Percentiles rank a stretch among this genome's conserved stretches.
phyloP scores from a whole-genome alignment of 2,797 vertebrate genomes.

The Sylvia borin region DNA sequence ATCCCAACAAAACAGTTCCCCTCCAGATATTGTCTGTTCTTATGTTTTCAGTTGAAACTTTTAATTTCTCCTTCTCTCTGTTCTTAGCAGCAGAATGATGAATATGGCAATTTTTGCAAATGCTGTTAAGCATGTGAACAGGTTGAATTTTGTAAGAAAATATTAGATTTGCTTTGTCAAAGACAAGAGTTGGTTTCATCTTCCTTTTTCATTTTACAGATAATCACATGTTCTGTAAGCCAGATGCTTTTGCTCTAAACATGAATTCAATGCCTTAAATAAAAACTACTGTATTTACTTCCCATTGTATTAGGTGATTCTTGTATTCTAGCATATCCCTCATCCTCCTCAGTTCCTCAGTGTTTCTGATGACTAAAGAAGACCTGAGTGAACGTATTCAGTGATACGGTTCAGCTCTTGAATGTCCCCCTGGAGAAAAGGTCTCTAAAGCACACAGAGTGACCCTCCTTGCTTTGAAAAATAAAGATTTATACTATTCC shows the following conservation, averaged over 20 bases:
- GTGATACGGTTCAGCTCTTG: neutral
- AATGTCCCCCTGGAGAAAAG: neutral
- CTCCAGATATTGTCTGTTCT: neutral
- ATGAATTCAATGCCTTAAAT: neutral
- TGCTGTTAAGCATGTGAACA: neutral
- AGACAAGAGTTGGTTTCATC: neutral
- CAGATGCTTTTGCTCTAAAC: neutral
- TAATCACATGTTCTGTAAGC: neutral
- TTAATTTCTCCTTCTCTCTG: neutral
- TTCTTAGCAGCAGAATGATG: neutral
- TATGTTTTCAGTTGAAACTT: neutral
- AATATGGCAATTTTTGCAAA: neutral
- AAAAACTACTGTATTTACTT: neutral
- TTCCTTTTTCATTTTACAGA: neutral
- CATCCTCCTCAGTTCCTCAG: neutral
- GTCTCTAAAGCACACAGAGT: neutral
- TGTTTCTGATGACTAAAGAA: neutral
- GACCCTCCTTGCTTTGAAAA: neutral
- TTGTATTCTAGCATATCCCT: neutral
- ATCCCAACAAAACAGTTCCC: neutral
- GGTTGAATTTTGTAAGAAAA: neutral
- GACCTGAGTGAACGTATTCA: neutral
- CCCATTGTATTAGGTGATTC: neutral
- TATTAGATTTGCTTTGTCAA: neutral
- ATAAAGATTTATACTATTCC: neutral